A percentile compares a stretch with the other conserved stretches of the same genome.
These are phyloP conservation scores for Drosophila atripex DNA, from an alignment of 2,888 invertebrate species.

Conservation along the genomic window DNA sequence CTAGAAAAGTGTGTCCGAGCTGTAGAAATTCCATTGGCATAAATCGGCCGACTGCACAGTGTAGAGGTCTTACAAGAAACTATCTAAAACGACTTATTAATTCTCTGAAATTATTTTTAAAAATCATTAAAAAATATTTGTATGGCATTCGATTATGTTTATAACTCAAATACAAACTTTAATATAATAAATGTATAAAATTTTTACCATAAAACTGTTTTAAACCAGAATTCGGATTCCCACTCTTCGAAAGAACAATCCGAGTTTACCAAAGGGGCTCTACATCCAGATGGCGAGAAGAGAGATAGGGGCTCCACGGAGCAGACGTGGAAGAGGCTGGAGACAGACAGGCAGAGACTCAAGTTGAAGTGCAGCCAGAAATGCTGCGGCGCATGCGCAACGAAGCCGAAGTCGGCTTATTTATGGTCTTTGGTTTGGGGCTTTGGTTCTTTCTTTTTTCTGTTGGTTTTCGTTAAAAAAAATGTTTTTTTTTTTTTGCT, in stretches of 20 bases:
- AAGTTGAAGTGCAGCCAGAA: constrained; percentile 74
- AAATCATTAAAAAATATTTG: background rate
- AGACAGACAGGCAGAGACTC: constrained; percentile 46
- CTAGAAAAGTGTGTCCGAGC: constrained; percentile 54
- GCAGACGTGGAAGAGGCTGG: constrained; percentile 9
- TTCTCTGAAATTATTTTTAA: constrained; percentile 13
- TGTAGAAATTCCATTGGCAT: constrained; percentile 68
- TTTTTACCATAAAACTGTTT: too few relatives aligned
- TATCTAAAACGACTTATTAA: constrained; percentile 4
- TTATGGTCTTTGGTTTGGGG: constrained; percentile 70
- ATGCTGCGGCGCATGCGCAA: constrained; percentile 75
- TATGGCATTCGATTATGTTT: too few relatives aligned
- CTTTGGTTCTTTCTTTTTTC: constrained; percentile 42
- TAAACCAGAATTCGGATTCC: background rate
- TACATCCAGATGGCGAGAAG: constrained; percentile 13
- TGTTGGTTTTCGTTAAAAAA: constrained; percentile 14
- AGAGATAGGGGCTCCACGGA: constrained; percentile 13
- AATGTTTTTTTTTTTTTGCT: constrained; percentile 30
- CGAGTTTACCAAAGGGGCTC: background rate
- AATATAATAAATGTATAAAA: too few relatives aligned
- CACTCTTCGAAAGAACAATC: background rate
- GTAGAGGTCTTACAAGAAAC: constrained; percentile 11
- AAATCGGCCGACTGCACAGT: constrained; percentile 55
- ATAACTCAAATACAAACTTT: too few relatives aligned
- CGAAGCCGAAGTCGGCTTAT: constrained; percentile 57